Conservation (phyloP, 92 coral and sea anemone genomes). For the Paragorgia papillata region DNA sequence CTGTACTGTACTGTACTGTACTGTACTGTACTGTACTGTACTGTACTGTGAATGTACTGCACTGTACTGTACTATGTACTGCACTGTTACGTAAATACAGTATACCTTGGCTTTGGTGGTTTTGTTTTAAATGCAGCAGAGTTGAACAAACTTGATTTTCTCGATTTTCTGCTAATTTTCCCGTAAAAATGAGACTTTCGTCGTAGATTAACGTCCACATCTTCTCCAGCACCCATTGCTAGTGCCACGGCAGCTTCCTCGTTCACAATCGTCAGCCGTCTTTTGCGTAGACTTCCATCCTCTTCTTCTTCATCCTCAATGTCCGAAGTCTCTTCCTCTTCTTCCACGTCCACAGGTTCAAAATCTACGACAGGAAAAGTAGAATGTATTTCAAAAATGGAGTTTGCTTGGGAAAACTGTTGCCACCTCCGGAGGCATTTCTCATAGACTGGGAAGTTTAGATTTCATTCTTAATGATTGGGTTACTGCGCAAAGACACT, state of each 20-base stretch:
- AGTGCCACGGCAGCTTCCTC: slow-evolving; percentile 40
- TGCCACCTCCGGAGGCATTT: too few relatives aligned
- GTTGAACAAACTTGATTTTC: slow-evolving; percentile 24
- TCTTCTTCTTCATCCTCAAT: slow-evolving; percentile 32
- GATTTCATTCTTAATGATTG: too few relatives aligned
- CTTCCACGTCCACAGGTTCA: slow-evolving; percentile 51
- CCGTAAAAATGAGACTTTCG: slow-evolving; percentile 86
- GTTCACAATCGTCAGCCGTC: slow-evolving; percentile 50
- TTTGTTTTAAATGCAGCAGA: slow-evolving; percentile 47
- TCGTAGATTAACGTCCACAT: slow-evolving; percentile 34
- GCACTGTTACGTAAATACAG: too few relatives aligned
- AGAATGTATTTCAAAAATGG: too few relatives aligned
- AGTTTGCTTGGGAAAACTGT: too few relatives aligned
- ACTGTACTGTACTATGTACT: neutral
- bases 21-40: neutral
- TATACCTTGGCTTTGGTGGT: slow-evolving; percentile 87
- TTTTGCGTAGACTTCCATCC: slow-evolving; percentile 43
- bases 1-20: too few relatives aligned
- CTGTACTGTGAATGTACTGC: neutral
- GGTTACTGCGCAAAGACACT: too few relatives aligned
- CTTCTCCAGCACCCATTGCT: slow-evolving; percentile 14
- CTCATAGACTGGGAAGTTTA: too few relatives aligned
- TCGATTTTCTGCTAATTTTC: slow-evolving; percentile 40
- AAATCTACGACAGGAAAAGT: slow-evolving; percentile 1
- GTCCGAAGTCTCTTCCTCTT: slow-evolving; percentile 48